Percentiles rank a stretch among this genome's conserved stretches.
Conservation (phyloP, 2,113 vertebrate genomes). For the Oryzias melastigma region DNA sequence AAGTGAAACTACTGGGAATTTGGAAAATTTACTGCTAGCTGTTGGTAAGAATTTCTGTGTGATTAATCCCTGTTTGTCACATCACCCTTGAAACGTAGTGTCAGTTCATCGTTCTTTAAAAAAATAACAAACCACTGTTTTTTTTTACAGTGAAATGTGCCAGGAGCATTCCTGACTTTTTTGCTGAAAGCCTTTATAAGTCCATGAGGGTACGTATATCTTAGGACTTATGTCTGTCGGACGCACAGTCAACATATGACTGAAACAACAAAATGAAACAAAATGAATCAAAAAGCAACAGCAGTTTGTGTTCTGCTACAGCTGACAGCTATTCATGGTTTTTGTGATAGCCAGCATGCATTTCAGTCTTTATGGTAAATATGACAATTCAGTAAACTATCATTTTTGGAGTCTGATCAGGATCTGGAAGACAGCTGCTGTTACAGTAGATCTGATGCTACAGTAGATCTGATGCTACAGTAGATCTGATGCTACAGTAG, state of each 20-base stretch:
- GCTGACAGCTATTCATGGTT: too few relatives aligned
- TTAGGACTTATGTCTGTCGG: background rate
- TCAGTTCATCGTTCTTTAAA: slow-evolving; percentile 5
- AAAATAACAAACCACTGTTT: background rate
- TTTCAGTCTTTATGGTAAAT: too few relatives aligned
- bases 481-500: too few relatives aligned
- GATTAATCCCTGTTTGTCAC: background rate
- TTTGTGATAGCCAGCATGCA: too few relatives aligned
- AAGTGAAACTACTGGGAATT: slow-evolving; percentile 88
- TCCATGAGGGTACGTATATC: slow-evolving; percentile 86
- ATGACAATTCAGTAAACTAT: too few relatives aligned
- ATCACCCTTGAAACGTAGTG: background rate
- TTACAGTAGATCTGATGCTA: too few relatives aligned
- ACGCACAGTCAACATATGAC: background rate
- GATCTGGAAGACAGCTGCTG: too few relatives aligned
- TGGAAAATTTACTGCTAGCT: slow-evolving; percentile 89
- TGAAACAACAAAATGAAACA: too few relatives aligned
- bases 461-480: too few relatives aligned
- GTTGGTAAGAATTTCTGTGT: slow-evolving; percentile 78
- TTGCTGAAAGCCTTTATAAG: slow-evolving; percentile 85
- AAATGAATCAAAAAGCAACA: too few relatives aligned
- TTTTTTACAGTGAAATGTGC: slow-evolving; percentile 84
- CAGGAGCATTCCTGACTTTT: slow-evolving; percentile 86
- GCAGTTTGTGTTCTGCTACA: too few relatives aligned
- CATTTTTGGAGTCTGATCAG: too few relatives aligned